Evolutionary conservation across 1,140 invertebrate species (phyloP).

Genomic region (Camponotus vicinus): DNA sequence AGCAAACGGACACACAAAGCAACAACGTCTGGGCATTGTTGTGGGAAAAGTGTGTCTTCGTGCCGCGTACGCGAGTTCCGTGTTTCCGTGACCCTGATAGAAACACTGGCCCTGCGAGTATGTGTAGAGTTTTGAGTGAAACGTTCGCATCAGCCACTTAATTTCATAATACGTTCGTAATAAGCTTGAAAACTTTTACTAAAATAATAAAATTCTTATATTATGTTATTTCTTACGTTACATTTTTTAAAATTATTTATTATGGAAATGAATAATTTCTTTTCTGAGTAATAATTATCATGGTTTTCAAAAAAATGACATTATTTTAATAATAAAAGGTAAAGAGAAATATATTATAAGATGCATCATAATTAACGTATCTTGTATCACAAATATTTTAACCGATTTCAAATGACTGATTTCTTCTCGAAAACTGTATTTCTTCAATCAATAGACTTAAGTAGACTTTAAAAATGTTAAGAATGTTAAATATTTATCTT

Average conservation of each 20-base stretch:
- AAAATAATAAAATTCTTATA: background rate
- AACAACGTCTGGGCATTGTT: conserved; percentile 76
- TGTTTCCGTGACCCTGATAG: conserved; percentile 84
- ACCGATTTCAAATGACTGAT: background rate
- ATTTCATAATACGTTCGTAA: conserved; percentile 35
- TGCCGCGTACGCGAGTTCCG: conserved; percentile 82
- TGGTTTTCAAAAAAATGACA: background rate
- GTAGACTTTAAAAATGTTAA: background rate
- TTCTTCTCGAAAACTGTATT: background rate
- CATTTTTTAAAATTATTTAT: background rate
- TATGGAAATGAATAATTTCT: background rate
- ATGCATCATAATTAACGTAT: background rate
- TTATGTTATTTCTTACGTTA: background rate
- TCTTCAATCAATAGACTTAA: background rate
- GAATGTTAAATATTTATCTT: background rate
- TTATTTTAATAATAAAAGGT: no score
- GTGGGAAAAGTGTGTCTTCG: conserved; percentile 85
- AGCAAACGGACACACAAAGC: conserved; percentile 41
- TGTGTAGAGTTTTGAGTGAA: conserved; percentile 24
- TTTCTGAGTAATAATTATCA: background rate
- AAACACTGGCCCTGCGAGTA: conserved; percentile 67
- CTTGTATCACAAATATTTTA: background rate
- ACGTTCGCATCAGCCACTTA: conserved; percentile 11
- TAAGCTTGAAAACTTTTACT: background rate
- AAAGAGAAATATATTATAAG: no score